Evolutionary conservation across 1,140 invertebrate species (phyloP).

Genomic region (Cherax destructor): DNA sequence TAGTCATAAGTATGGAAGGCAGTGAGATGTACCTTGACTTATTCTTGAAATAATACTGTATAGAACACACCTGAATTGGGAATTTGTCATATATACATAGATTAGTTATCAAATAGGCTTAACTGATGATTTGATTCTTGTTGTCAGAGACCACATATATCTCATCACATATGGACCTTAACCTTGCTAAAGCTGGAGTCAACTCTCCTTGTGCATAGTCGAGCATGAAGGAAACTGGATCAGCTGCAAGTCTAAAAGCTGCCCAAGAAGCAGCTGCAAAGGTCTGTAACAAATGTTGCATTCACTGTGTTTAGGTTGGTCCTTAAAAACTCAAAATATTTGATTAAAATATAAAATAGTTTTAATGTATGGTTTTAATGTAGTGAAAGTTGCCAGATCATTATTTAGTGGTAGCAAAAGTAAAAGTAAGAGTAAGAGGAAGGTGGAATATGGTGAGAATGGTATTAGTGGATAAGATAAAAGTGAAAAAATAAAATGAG

Average conservation of each 20-base stretch:
- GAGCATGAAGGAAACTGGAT: slow-evolving; percentile 56
- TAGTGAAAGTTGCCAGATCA: too few relatives aligned
- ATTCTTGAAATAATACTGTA: not conserved
- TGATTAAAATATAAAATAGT: too few relatives aligned
- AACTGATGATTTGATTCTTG: not conserved
- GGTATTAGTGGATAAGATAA: too few relatives aligned
- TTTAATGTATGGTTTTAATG: too few relatives aligned
- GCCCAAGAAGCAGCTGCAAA: slow-evolving; percentile 66
- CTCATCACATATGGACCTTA: slow-evolving; percentile 41
- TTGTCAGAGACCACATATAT: not conserved
- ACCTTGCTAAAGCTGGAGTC: slow-evolving; percentile 9
- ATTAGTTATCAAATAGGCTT: not conserved
- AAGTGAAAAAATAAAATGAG: too few relatives aligned
- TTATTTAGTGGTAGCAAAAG: too few relatives aligned
- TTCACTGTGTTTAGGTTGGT: not conserved
- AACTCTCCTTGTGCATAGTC: slow-evolving; percentile 27
- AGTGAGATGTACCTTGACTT: not conserved
- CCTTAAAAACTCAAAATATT: not conserved
- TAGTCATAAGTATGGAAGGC: not conserved
- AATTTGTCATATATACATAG: not conserved
- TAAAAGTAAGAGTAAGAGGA: too few relatives aligned
- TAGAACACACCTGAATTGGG: not conserved
- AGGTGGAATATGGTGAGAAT: too few relatives aligned
- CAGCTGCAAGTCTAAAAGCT: slow-evolving; percentile 63
- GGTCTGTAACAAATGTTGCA: slow-evolving; percentile 23